Conservation (phyloP, 2,888 invertebrate species). For the Eudemis profundana region DNA sequence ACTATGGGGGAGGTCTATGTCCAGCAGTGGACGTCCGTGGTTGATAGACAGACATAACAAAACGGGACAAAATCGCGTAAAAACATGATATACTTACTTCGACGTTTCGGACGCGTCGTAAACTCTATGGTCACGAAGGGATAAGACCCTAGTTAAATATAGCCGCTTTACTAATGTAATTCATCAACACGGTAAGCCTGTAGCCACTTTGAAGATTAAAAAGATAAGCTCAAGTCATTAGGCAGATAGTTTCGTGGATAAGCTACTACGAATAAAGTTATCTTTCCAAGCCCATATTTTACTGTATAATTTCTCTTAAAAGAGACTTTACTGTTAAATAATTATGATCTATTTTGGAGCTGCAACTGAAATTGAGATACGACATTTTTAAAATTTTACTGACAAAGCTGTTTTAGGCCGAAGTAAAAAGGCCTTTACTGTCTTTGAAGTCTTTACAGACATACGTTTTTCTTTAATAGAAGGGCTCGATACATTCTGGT, state of each 20-base stretch:
- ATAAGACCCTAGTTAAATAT: background rate
- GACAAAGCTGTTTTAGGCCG: too few species aligned
- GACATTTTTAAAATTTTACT: background rate
- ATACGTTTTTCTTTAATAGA: background rate
- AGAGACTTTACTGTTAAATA: background rate
- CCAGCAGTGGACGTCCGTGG: too few species aligned
- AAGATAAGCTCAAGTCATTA: slow-evolving; percentile 15
- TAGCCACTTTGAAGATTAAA: slow-evolving; percentile 18
- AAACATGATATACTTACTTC: too few species aligned
- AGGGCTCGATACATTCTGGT: background rate
- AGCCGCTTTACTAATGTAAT: background rate
- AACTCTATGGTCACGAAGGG: too few species aligned
- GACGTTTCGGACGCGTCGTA: too few species aligned
- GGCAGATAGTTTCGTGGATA: slow-evolving; percentile 9
- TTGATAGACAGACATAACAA: too few species aligned
- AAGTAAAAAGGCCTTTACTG: background rate
- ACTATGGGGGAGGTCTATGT: too few species aligned
- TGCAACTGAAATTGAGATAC: background rate
- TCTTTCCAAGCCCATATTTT: background rate
- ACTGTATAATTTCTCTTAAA: background rate
- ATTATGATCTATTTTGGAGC: background rate
- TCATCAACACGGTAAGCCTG: slow-evolving; percentile 1
- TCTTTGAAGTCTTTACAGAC: background rate
- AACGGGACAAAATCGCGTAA: too few species aligned
- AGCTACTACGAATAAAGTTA: background rate